Conservation (phyloP, 2,888 invertebrate species). For the Ceraclea dissimilis region DNA sequence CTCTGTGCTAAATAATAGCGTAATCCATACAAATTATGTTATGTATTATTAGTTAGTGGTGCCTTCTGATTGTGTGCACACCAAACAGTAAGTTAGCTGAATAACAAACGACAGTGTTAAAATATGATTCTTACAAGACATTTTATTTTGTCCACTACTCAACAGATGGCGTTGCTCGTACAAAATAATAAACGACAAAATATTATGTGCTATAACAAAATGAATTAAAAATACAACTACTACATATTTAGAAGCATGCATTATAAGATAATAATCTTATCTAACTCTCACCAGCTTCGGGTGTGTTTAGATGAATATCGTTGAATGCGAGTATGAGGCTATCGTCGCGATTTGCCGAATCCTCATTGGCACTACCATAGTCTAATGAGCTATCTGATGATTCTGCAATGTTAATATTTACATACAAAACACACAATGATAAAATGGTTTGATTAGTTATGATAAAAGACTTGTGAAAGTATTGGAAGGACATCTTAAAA, state of each 20-base stretch:
- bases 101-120: no score
- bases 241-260: neutral
- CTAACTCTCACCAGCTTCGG: slow-evolving; percentile 5
- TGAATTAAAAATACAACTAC: no score
- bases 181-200: neutral
- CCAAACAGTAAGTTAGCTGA: no score
- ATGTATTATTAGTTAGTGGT: no score
- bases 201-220: neutral
- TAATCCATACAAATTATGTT: no score
- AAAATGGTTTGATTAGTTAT: slow-evolving; percentile 15
- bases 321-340: slow-evolving; percentile 18
- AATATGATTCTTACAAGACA: neutral
- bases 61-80: no score
- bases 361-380: slow-evolving; percentile 26
- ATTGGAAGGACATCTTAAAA: neutral
- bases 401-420: slow-evolving; percentile 26
- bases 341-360: slow-evolving; percentile 21
- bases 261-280: neutral
- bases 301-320: slow-evolving; percentile 22
- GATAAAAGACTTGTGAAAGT: slow-evolving; percentile 1
- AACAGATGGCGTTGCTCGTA: neutral
- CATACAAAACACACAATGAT: slow-evolving; percentile 5
- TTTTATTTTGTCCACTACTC: neutral
- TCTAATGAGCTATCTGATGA: slow-evolving; percentile 26
- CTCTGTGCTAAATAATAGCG: neutral